These are phyloP conservation scores for Pogonomyrmex barbatus DNA, from an alignment of 1,140 invertebrate species.

Conservation along the genomic window DNA sequence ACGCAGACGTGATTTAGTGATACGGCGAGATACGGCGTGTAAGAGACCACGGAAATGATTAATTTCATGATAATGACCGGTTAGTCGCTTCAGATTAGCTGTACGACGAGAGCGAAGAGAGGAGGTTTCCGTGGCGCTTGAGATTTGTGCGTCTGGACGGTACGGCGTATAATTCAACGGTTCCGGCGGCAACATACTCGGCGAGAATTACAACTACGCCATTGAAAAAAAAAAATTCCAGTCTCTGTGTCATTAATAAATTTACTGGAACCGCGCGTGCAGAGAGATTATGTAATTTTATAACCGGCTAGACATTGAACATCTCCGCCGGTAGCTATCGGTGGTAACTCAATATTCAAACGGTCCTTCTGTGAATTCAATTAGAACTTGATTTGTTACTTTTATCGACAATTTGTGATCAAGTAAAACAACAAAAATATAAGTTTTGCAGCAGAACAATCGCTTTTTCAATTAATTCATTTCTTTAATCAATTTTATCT, in stretches of 20 bases:
- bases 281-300: conserved; percentile 29
- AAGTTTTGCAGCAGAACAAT: neutral
- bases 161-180: conserved; percentile 80
- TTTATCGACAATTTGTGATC: neutral
- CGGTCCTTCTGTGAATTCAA: neutral
- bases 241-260: conserved; percentile 40
- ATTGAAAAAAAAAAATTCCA: conserved; percentile 41
- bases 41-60: conserved; percentile 78
- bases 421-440: neutral
- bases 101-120: conserved; percentile 56
- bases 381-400: conserved; percentile 16
- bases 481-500: neutral
- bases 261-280: conserved; percentile 1
- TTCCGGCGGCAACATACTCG: conserved; percentile 24
- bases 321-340: conserved; percentile 20
- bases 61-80: conserved; percentile 81
- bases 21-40: conserved; percentile 52
- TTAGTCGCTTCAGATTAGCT: conserved; percentile 78
- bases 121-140: conserved; percentile 50
- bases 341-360: conserved; percentile 12
- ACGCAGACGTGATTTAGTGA: conserved; percentile 66
- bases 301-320: conserved; percentile 21
- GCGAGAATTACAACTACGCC: neutral
- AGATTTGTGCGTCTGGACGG: conserved; percentile 81
- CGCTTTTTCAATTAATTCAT: neutral